phyloP scores from a whole-genome alignment of 2,113 vertebrate genomes.

The Lagopus leucura region DNA sequence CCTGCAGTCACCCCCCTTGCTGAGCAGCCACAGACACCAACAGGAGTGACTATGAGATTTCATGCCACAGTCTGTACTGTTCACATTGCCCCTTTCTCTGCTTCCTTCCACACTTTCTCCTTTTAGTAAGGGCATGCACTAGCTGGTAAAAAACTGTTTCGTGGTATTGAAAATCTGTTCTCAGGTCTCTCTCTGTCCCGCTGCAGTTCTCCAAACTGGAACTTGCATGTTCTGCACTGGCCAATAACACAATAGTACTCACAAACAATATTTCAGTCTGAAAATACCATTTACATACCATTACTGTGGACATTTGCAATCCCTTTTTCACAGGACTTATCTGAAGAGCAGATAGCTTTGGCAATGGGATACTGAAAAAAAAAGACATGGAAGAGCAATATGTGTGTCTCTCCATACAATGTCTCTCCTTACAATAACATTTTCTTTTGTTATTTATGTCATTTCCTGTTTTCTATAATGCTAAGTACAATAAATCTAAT shows the following conservation, averaged over 20 bases:
- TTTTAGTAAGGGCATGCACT: background rate
- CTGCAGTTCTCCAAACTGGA: background rate
- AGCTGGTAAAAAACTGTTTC: background rate
- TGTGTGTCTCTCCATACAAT: background rate
- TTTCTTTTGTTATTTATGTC: background rate
- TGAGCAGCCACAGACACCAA: background rate
- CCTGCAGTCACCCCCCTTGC: background rate
- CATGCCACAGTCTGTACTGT: background rate
- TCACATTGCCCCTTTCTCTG: background rate
- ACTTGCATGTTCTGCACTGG: background rate
- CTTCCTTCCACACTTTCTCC: background rate
- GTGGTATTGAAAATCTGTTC: background rate
- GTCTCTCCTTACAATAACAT: background rate
- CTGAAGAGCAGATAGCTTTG: conserved; percentile 73
- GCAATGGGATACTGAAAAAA: conserved; percentile 50
- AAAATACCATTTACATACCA: conserved; percentile 68
- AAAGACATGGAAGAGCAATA: background rate
- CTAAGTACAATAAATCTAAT: background rate
- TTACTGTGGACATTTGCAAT: conserved; percentile 76
- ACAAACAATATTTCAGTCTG: background rate
- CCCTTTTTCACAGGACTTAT: conserved; percentile 77
- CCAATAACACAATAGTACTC: background rate
- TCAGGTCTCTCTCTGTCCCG: background rate
- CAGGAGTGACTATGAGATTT: background rate
- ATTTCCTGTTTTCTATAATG: background rate